Evolutionary conservation across 2,888 invertebrate species (phyloP).

Genomic region (Dendrolimus pini): DNA sequence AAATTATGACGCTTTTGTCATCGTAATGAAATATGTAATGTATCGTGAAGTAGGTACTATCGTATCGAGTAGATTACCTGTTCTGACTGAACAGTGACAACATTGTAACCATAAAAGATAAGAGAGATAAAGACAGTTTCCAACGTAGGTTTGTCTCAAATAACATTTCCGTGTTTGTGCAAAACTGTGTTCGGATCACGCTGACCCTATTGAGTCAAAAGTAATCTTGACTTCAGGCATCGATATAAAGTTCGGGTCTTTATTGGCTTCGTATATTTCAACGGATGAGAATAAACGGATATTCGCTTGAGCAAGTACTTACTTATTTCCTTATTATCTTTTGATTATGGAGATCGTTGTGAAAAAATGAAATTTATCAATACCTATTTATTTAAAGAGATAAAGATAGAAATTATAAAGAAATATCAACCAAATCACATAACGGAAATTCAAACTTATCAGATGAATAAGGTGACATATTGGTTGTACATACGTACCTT

Average conservation of each 20-base stretch:
- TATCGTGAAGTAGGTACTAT: no score
- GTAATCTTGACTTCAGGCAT: slow-evolving; percentile 14
- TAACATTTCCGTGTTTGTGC: slow-evolving; percentile 11
- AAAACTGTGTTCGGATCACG: slow-evolving; percentile 11
- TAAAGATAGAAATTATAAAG: no score
- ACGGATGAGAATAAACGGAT: slow-evolving; percentile 2
- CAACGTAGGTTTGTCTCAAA: slow-evolving; percentile 4
- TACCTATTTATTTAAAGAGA: no score
- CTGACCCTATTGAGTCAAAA: slow-evolving; percentile 6
- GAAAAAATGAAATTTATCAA: no score
- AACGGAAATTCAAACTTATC: no score
- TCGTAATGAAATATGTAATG: no score
- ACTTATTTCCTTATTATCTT: neutral
- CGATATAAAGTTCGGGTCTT: slow-evolving; percentile 13
- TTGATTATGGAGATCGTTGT: neutral
- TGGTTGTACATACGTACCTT: no score
- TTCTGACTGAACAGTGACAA: neutral
- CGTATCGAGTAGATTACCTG: no score
- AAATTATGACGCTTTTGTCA: no score
- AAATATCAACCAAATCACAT: no score
- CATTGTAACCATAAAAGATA: slow-evolving; percentile 11
- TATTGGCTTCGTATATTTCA: slow-evolving; percentile 19
- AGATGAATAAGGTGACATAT: no score
- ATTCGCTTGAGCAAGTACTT: no score
- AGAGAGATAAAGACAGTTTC: slow-evolving; percentile 10